Evolutionary conservation across 2,113 vertebrate genomes (phyloP).

Genomic region (Neolamprologus fasciatus): DNA sequence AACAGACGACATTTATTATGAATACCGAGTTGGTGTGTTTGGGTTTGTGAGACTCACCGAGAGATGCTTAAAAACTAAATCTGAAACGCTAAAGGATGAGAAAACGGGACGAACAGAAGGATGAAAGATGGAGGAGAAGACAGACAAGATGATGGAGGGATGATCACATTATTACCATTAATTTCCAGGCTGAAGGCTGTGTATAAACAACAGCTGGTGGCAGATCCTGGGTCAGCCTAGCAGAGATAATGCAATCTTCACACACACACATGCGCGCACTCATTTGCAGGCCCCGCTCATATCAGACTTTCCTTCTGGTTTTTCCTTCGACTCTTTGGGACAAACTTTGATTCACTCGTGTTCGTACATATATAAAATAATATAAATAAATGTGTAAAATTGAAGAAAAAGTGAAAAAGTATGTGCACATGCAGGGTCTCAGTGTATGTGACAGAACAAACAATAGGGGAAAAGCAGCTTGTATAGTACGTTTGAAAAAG

Average conservation of each 20-base stretch:
- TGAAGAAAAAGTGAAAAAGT: neutral
- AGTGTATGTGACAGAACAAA: neutral
- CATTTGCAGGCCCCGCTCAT: neutral
- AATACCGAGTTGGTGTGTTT: neutral
- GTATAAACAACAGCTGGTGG: conserved; percentile 92
- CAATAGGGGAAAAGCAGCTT: neutral
- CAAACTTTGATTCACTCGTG: neutral
- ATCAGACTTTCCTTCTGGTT: neutral
- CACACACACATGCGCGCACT: neutral
- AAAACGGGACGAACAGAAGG: neutral
- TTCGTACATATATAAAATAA: fast-evolving
- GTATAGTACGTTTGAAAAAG: neutral
- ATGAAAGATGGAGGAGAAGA: neutral
- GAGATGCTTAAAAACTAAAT: neutral
- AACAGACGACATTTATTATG: neutral
- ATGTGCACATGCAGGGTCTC: neutral
- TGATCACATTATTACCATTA: conserved; percentile 89
- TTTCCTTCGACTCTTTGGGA: neutral
- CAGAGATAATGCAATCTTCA: conserved; percentile 89
- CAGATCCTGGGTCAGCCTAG: conserved; percentile 87
- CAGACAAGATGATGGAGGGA: neutral
- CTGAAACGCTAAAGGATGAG: neutral
- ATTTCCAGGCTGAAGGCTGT: conserved; percentile 76
- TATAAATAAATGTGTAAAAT: neutral
- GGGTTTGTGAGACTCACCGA: neutral